Evolutionary conservation across 2,797 vertebrate species (phyloP).

Genomic region (Helostoma temminkii): DNA sequence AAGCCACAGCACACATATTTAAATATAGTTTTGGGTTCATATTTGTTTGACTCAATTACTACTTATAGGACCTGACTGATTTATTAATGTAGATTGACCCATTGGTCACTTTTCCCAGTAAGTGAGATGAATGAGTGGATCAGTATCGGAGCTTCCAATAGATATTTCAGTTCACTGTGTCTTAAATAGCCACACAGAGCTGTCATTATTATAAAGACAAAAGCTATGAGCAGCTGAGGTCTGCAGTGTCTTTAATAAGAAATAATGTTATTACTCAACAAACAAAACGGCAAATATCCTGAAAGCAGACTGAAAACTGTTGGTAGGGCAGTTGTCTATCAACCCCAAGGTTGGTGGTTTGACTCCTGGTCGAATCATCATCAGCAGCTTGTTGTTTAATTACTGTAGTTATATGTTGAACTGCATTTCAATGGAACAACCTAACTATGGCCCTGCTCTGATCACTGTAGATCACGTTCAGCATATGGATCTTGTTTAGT

Average conservation of each 20-base stretch:
- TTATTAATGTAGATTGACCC: neutral
- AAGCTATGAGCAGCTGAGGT: neutral
- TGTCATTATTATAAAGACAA: neutral
- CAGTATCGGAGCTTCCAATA: neutral
- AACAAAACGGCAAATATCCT: neutral
- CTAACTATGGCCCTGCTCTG: neutral
- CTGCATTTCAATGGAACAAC: neutral
- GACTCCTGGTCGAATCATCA: neutral
- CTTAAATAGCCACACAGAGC: neutral
- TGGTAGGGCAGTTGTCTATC: no score
- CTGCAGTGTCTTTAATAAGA: neutral
- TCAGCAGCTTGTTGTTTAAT: neutral
- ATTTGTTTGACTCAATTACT: neutral
- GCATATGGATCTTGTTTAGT: neutral
- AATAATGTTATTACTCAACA: neutral
- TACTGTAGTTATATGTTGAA: no score
- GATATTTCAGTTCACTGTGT: constrained; percentile 14
- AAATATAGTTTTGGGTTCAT: neutral
- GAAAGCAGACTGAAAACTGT: neutral
- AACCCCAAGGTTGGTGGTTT: no score
- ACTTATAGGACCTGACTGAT: neutral
- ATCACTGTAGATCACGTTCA: neutral
- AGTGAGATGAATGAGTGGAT: neutral
- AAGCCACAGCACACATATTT: no score
- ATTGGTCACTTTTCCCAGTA: neutral